Conservation (phyloP, 2,797 vertebrate species). For the Rhynchotus rufescens region DNA sequence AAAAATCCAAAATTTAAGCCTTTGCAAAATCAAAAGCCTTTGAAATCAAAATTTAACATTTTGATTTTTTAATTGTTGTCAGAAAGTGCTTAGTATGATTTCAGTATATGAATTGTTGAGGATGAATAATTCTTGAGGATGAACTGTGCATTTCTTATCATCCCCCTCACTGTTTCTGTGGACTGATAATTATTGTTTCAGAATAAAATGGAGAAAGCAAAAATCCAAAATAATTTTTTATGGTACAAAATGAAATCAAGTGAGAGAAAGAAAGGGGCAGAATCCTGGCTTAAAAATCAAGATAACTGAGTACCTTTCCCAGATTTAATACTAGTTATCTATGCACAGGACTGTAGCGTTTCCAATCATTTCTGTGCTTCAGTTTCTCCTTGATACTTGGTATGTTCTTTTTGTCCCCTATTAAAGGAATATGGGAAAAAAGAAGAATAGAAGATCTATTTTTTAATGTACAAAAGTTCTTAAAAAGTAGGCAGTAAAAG, state of each 20-base stretch:
- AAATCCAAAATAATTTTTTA: neutral
- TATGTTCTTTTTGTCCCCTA: neutral
- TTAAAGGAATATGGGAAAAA: neutral
- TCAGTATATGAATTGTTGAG: slow-evolving; percentile 41
- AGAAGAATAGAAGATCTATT: neutral
- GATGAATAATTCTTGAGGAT: slow-evolving; percentile 36
- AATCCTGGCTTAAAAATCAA: neutral
- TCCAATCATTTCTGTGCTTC: neutral
- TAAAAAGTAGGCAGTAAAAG: neutral
- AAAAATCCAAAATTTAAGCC: neutral
- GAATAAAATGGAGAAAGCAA: slow-evolving; percentile 17
- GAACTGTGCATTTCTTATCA: slow-evolving; percentile 16
- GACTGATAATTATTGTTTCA: slow-evolving; percentile 69
- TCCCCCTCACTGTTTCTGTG: neutral
- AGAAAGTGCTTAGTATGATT: neutral
- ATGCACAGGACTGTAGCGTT: neutral
- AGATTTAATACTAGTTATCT: neutral
- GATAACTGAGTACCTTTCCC: neutral
- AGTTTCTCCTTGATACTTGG: neutral
- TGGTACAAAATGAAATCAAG: neutral
- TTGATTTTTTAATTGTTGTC: slow-evolving; percentile 15
- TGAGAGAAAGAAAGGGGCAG: neutral
- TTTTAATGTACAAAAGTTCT: neutral
- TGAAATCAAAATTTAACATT: neutral
- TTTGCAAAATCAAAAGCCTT: neutral